phyloP scores from a whole-genome alignment of 2,113 vertebrate genomes.

The Eira barbara region DNA sequence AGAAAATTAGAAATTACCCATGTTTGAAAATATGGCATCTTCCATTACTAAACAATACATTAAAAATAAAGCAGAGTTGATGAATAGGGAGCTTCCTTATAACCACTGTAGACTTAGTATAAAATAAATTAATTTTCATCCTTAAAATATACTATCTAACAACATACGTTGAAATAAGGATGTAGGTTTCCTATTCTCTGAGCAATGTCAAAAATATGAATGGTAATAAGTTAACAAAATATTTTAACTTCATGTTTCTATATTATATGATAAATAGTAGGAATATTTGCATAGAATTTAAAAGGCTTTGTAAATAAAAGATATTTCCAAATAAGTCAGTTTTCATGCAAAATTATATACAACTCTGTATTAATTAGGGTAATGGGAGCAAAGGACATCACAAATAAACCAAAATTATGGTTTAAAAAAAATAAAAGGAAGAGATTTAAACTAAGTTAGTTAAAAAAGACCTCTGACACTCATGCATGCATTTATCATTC shows the following conservation, averaged over 20 bases:
- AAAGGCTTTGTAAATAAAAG: background rate
- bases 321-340: background rate
- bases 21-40: background rate
- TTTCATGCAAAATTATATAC: background rate
- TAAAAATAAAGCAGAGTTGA: background rate
- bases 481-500: background rate
- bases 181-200: background rate
- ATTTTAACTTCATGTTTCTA: background rate
- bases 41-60: background rate
- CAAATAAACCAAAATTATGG: background rate
- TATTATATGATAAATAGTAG: background rate
- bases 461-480: background rate
- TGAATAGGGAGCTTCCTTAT: background rate
- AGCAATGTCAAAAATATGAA: background rate
- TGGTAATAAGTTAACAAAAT: background rate
- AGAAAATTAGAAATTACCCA: slow-evolving; percentile 41
- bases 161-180: background rate
- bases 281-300: background rate
- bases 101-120: background rate
- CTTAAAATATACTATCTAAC: background rate
- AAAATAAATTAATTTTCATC: background rate
- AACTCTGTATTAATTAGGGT: background rate
- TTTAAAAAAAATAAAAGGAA: background rate
- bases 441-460: background rate
- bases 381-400: background rate